These are phyloP conservation scores for Brachionus rubens DNA, from an alignment of 1,140 invertebrate species.

Conservation along the genomic window DNA sequence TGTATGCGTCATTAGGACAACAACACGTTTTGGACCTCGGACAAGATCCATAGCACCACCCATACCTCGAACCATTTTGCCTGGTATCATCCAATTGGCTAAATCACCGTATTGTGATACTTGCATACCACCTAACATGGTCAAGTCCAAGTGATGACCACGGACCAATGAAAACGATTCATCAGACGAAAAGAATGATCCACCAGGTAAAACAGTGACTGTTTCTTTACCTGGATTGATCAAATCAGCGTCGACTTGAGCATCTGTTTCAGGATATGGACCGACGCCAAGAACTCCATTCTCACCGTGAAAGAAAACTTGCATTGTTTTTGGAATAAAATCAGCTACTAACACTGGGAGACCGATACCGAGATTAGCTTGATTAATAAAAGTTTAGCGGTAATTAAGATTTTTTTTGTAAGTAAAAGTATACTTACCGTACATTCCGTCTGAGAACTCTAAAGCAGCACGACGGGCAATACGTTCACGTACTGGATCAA, in stretches of 20 bases:
- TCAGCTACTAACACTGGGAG: slow-evolving; percentile 45
- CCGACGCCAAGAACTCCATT: slow-evolving; percentile 48
- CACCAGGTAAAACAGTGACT: slow-evolving; percentile 47
- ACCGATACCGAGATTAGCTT: slow-evolving; percentile 47
- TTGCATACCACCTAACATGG: slow-evolving; percentile 47
- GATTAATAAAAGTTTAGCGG: neutral
- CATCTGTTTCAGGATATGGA: slow-evolving; percentile 47
- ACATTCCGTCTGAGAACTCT: slow-evolving; percentile 96
- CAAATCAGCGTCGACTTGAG: slow-evolving; percentile 48
- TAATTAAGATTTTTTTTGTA: neutral
- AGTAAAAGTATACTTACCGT: slow-evolving; percentile 66
- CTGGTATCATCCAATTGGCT: slow-evolving; percentile 49
- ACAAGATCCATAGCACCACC: slow-evolving; percentile 49
- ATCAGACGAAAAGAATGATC: slow-evolving; percentile 47
- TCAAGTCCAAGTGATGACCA: slow-evolving; percentile 48
- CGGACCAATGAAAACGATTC: slow-evolving; percentile 49
- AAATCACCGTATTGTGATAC: slow-evolving; percentile 48
- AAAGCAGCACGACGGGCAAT: slow-evolving; percentile 86
- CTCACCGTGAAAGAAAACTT: slow-evolving; percentile 45
- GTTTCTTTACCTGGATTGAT: slow-evolving; percentile 50
- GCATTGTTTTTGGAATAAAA: slow-evolving; percentile 38
- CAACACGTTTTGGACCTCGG: slow-evolving; percentile 2
- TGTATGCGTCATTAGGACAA: slow-evolving; percentile 46
- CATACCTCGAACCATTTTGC: slow-evolving; percentile 47
- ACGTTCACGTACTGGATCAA: slow-evolving; percentile 67